Percentiles rank a stretch among this genome's conserved stretches.
These are phyloP conservation scores for Acridotheres tristis DNA, from an alignment of 2,797 vertebrate genomes.

Conservation along the genomic window DNA sequence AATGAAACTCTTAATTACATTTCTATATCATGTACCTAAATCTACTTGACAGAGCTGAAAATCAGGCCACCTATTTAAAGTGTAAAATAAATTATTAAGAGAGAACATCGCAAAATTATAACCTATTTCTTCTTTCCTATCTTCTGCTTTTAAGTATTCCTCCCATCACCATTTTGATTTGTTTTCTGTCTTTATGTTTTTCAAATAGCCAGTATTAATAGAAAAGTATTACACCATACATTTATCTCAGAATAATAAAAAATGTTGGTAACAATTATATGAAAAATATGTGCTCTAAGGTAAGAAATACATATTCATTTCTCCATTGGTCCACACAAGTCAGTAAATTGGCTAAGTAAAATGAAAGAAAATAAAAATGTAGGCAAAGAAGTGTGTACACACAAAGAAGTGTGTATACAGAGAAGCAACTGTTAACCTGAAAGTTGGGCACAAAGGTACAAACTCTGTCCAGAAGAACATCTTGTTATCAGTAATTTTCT, in stretches of 20 bases:
- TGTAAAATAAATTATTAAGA: constrained; percentile 15
- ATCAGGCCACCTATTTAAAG: background rate
- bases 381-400: background rate
- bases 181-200: background rate
- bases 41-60: background rate
- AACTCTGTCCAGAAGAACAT: background rate
- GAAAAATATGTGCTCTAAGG: background rate
- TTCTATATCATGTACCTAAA: background rate
- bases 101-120: constrained; percentile 14
- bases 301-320: background rate
- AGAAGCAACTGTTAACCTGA: background rate
- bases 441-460: background rate
- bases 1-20: background rate
- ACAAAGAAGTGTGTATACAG: background rate
- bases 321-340: background rate
- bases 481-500: background rate
- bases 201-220: background rate
- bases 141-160: background rate
- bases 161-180: background rate
- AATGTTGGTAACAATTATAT: background rate
- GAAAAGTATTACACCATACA: background rate
- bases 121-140: background rate
- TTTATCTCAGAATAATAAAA: background rate
- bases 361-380: background rate
- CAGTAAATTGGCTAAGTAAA: background rate